Percentiles rank a stretch among this genome's conserved stretches.
Conservation (phyloP, 1,140 invertebrate species). For the Camponotus pennsylvanicus region DNA sequence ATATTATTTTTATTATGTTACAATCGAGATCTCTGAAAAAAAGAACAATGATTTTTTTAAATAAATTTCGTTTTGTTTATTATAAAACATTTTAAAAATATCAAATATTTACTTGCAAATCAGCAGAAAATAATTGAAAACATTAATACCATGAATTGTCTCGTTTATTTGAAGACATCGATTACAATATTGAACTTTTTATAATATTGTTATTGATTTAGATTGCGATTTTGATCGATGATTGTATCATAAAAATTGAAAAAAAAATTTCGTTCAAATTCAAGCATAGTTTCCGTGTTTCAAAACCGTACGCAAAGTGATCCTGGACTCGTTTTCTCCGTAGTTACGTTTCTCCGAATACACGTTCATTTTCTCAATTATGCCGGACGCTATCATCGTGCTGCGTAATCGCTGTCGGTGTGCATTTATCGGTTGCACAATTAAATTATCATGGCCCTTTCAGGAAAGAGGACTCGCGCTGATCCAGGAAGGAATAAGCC, state of each 20-base stretch:
- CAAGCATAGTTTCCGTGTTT: slow-evolving; percentile 21
- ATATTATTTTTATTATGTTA: background rate
- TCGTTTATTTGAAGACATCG: background rate
- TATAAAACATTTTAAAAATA: background rate
- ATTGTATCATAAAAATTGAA: background rate
- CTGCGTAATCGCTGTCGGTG: slow-evolving; percentile 22
- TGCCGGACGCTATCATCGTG: slow-evolving; percentile 39
- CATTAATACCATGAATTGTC: background rate
- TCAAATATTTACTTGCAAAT: background rate
- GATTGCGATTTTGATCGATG: background rate
- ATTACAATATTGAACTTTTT: background rate
- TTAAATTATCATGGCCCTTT: slow-evolving; percentile 46
- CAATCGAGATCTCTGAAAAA: background rate
- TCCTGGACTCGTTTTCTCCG: slow-evolving; percentile 15
- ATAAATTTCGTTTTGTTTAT: background rate
- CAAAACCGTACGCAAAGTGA: slow-evolving; percentile 24
- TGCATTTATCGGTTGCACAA: slow-evolving; percentile 54
- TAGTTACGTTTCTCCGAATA: slow-evolving; percentile 48
- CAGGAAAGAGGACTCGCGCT: slow-evolving; percentile 61
- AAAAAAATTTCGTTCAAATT: background rate
- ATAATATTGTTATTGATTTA: background rate
- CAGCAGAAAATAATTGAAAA: background rate
- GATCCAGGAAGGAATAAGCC: slow-evolving; percentile 56
- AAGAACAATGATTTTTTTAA: background rate
- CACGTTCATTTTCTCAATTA: slow-evolving; percentile 59